Conservation (phyloP, 2,888 invertebrate species). For the Uropetala carovei region DNA sequence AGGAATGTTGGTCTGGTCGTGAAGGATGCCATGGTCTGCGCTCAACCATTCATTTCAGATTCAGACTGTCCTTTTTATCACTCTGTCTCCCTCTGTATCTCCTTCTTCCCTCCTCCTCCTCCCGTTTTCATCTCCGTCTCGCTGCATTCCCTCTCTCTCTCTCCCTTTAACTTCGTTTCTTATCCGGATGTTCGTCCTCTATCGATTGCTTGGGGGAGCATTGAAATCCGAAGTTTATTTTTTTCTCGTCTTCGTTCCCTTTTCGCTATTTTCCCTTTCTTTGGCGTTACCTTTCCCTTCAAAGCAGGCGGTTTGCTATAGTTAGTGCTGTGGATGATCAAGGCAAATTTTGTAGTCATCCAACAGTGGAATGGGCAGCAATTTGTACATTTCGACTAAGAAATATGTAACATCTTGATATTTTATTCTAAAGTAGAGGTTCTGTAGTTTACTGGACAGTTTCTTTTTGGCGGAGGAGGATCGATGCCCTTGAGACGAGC, state of each 20-base stretch:
- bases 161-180: neutral
- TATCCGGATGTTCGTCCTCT: neutral
- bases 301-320: neutral
- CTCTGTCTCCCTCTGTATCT: neutral
- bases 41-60: neutral
- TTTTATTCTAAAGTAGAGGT: too few relatives aligned
- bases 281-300: neutral
- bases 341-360: neutral
- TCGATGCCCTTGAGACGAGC: too few relatives aligned
- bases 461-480: too few relatives aligned
- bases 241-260: neutral
- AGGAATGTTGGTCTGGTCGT: slow-evolving; percentile 11
- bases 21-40: neutral
- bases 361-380: neutral
- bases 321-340: neutral
- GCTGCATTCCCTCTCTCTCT: too few relatives aligned
- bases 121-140: too few relatives aligned
- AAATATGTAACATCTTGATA: too few relatives aligned
- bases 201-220: neutral
- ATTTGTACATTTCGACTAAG: too few relatives aligned
- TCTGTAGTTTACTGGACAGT: too few relatives aligned
- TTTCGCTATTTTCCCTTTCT: neutral
- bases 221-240: neutral
- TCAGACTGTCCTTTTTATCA: neutral
- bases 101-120: neutral